Percentiles rank a stretch among this genome's conserved stretches.
Evolutionary conservation across 1,140 invertebrate species (phyloP).

Genomic region (Hyles euphorbiae): DNA sequence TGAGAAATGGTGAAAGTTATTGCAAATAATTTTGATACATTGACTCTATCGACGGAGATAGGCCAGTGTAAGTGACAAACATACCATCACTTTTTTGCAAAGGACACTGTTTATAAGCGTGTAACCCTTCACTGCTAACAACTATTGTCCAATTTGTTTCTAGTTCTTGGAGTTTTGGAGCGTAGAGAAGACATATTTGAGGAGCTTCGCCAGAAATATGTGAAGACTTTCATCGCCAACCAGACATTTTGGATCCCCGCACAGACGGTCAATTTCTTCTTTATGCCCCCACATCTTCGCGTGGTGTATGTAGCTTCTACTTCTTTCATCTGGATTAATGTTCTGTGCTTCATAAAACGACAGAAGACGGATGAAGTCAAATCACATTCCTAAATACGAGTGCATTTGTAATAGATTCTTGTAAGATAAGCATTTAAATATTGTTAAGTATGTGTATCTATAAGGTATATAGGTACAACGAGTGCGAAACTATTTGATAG

Average conservation of each 20-base stretch:
- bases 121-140: not conserved
- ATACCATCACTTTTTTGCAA: no score
- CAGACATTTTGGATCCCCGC: conserved; percentile 88
- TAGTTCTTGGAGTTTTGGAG: conserved; percentile 86
- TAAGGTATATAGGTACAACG: no score
- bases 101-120: no score
- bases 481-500: no score
- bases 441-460: no score
- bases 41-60: no score
- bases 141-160: conserved; percentile 28
- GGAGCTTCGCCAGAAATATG: conserved; percentile 83
- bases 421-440: no score
- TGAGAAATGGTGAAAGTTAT: no score
- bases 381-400: no score
- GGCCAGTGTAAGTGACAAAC: no score
- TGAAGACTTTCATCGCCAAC: conserved; percentile 82
- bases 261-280: conserved; percentile 84
- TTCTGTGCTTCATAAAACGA: conserved; percentile 85
- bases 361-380: conserved; percentile 46
- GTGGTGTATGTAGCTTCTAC: conserved; percentile 84
- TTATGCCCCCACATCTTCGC: conserved; percentile 80
- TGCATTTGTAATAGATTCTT: no score
- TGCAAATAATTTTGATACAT: no score
- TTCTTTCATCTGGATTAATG: conserved; percentile 86
- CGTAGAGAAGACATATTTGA: conserved; percentile 79